Conservation (phyloP, 2,888 invertebrate genomes). For the Chalcis sispes region DNA sequence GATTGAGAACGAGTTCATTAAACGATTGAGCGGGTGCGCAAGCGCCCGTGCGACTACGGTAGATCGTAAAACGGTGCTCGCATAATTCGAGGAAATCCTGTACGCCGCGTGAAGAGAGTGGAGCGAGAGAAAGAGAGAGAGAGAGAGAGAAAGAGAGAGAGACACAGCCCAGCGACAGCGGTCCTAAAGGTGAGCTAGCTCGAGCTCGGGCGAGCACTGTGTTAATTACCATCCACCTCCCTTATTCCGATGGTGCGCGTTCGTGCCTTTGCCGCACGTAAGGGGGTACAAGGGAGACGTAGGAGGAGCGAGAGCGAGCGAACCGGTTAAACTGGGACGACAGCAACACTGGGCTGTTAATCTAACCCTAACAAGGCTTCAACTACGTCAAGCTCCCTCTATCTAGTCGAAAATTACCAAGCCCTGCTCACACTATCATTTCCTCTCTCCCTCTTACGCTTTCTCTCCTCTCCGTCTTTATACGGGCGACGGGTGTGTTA, state of each 20-base stretch:
- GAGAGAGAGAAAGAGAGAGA: neutral
- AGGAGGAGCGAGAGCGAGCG: conserved; percentile 14
- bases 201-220: neutral
- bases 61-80: too few relatives aligned
- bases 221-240: conserved; percentile 34
- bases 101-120: too few relatives aligned
- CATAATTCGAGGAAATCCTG: too few relatives aligned
- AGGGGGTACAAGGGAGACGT: neutral
- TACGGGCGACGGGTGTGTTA: too few relatives aligned
- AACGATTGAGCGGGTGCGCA: too few relatives aligned
- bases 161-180: neutral
- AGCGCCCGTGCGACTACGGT: too few relatives aligned
- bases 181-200: neutral
- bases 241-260: conserved; percentile 7
- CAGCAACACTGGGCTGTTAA: conserved; percentile 63
- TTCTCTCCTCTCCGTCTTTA: too few relatives aligned
- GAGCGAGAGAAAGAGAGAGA: too few relatives aligned
- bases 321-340: conserved; percentile 52
- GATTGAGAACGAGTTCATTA: too few relatives aligned
- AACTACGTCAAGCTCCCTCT: conserved; percentile 38
- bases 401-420: conserved; percentile 25
- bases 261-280: neutral
- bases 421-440: too few relatives aligned
- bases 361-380: conserved; percentile 68
- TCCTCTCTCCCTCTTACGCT: too few relatives aligned